These are phyloP conservation scores for Microctonus aethiopoides DNA, from an alignment of 2,888 invertebrate species.

Conservation along the genomic window DNA sequence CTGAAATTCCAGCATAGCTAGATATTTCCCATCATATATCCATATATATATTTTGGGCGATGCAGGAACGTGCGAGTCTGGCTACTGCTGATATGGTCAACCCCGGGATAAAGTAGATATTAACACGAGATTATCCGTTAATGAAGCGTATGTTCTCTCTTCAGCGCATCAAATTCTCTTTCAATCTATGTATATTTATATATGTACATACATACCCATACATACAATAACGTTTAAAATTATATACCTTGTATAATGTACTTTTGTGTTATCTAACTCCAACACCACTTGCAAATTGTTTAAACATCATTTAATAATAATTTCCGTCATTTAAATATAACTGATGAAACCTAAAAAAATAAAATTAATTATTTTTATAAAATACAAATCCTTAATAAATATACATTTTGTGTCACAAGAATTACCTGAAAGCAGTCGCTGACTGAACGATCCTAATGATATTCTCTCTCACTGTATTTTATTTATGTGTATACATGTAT, in stretches of 20 bases:
- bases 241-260: slow-evolving; percentile 63
- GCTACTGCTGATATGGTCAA: slow-evolving; percentile 67
- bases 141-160: slow-evolving; percentile 67
- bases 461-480: no score
- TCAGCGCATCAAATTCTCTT: slow-evolving; percentile 28
- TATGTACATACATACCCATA: no score
- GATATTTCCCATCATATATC: not conserved
- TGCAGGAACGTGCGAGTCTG: slow-evolving; percentile 54
- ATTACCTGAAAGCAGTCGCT: slow-evolving; percentile 25
- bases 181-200: not conserved
- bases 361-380: not conserved
- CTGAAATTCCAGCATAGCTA: slow-evolving; percentile 17
- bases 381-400: not conserved
- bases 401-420: not conserved
- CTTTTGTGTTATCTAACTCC: slow-evolving; percentile 65
- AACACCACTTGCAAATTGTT: slow-evolving; percentile 55
- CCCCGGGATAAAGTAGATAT: slow-evolving; percentile 67
- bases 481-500: no score
- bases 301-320: not conserved
- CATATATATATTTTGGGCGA: slow-evolving; percentile 18
- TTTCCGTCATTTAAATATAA: not conserved
- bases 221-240: slow-evolving; percentile 47
- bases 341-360: no score
- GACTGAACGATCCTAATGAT: slow-evolving; percentile 60
- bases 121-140: slow-evolving; percentile 68